Evolutionary conservation across 2,888 invertebrate genomes (phyloP).

Genomic region (Ephialtes manifestator): DNA sequence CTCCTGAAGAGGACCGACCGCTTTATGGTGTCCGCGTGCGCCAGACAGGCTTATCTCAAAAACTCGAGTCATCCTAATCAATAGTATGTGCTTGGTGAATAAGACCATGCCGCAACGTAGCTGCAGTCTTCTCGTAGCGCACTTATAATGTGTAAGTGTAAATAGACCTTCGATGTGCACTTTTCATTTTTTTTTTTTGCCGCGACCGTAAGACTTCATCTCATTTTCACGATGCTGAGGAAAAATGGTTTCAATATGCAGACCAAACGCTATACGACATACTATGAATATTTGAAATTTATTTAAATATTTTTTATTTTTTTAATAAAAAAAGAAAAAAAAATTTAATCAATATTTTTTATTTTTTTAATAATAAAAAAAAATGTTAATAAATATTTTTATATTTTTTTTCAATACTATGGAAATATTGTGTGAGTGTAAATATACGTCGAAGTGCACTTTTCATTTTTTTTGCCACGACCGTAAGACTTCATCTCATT

Average conservation of each 20-base stretch:
- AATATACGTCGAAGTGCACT: no score
- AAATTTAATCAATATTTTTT: no score
- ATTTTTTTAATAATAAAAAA: no score
- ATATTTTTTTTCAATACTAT: no score
- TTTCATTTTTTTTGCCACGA: no score
- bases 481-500: no score
- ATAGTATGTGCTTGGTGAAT: slow-evolving; percentile 77
- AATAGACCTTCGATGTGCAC: slow-evolving; percentile 17
- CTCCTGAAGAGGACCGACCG: slow-evolving; percentile 41
- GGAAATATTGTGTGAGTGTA: no score
- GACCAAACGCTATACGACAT: neutral
- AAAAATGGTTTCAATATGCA: neutral
- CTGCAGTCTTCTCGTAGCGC: slow-evolving; percentile 27
- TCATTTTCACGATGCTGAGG: slow-evolving; percentile 32
- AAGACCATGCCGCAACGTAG: slow-evolving; percentile 74
- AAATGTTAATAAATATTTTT: no score
- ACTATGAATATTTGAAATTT: no score
- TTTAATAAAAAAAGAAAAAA: no score
- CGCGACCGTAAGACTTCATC: slow-evolving; percentile 16
- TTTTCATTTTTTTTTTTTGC: slow-evolving; percentile 9
- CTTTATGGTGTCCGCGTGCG: slow-evolving; percentile 48
- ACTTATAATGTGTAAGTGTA: slow-evolving; percentile 46
- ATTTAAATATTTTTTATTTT: no score
- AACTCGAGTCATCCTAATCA: slow-evolving; percentile 83
- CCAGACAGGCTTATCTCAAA: slow-evolving; percentile 79